These are phyloP conservation scores for Sylvilagus bachmani DNA, from an alignment of 2,113 vertebrate genomes.

Conservation along the genomic window DNA sequence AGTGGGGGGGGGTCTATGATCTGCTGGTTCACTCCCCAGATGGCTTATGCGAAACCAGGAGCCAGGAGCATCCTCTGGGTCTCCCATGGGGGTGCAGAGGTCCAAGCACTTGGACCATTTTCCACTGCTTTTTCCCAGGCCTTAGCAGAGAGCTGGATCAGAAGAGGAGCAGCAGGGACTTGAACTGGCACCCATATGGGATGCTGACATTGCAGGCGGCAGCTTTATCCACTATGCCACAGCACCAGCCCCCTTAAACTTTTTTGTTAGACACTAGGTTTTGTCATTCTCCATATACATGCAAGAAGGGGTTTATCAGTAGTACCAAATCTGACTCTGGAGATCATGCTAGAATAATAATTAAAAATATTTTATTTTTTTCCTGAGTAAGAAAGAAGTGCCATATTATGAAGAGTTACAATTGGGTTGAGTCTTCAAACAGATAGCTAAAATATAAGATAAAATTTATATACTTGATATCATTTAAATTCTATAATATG, in stretches of 20 bases:
- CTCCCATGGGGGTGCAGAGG: too few species aligned
- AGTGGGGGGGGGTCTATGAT: too few species aligned
- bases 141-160: too few species aligned
- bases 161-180: too few species aligned
- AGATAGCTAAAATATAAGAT: conserved; percentile 56
- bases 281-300: conserved; percentile 71
- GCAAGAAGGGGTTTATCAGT: conserved; percentile 67
- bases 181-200: too few species aligned
- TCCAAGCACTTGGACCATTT: too few species aligned
- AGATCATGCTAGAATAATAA: conserved; percentile 37
- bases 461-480: conserved; percentile 59
- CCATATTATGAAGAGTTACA: neutral
- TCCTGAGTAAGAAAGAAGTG: conserved; percentile 11
- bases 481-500: conserved; percentile 63
- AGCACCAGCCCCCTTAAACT: neutral
- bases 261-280: conserved; percentile 71
- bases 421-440: conserved; percentile 38
- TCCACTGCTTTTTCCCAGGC: too few species aligned
- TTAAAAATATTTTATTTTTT: conserved; percentile 13
- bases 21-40: too few species aligned
- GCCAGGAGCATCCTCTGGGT: too few species aligned
- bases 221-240: too few species aligned
- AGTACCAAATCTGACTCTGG: conserved; percentile 47
- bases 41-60: too few species aligned
- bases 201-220: too few species aligned